phyloP scores from a whole-genome alignment of 2,797 vertebrate species.

The Pseudomugil tenellus region DNA sequence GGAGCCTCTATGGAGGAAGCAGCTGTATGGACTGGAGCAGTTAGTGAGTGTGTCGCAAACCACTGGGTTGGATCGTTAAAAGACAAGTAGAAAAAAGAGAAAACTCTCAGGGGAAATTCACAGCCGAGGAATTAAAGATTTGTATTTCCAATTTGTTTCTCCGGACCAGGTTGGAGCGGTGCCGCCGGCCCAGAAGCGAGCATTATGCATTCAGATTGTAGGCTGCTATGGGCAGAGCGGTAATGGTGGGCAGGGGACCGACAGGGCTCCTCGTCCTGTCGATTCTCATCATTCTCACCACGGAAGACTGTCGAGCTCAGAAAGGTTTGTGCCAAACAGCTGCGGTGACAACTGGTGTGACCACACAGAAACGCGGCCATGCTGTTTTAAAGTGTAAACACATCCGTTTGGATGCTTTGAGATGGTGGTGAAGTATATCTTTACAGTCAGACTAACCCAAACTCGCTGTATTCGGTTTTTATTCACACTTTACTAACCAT shows the following conservation, averaged over 20 bases:
- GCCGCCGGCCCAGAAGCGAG: conserved; percentile 68
- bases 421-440: neutral
- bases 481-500: too few species aligned
- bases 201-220: conserved; percentile 87
- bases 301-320: conserved; percentile 78
- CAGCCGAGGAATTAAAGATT: conserved; percentile 6
- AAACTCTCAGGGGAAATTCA: conserved; percentile 11
- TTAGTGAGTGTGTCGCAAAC: conserved; percentile 64
- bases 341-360: conserved; percentile 38
- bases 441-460: conserved; percentile 28
- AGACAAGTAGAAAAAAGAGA: neutral
- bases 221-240: conserved; percentile 85
- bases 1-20: conserved; percentile 84
- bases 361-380: conserved; percentile 28
- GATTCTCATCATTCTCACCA: conserved; percentile 77
- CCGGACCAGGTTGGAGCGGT: conserved; percentile 58
- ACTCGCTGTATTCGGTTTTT: conserved; percentile 46
- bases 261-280: conserved; percentile 81
- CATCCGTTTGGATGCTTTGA: neutral
- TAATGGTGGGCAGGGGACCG: conserved; percentile 86
- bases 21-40: conserved; percentile 53
- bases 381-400: conserved; percentile 29
- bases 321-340: conserved; percentile 78
- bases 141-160: neutral
- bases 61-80: conserved; percentile 59